A percentile compares a stretch with the other conserved stretches of the same genome.
phyloP scores from a whole-genome alignment of 2,113 vertebrate species.

The Phaethornis superciliosus region DNA sequence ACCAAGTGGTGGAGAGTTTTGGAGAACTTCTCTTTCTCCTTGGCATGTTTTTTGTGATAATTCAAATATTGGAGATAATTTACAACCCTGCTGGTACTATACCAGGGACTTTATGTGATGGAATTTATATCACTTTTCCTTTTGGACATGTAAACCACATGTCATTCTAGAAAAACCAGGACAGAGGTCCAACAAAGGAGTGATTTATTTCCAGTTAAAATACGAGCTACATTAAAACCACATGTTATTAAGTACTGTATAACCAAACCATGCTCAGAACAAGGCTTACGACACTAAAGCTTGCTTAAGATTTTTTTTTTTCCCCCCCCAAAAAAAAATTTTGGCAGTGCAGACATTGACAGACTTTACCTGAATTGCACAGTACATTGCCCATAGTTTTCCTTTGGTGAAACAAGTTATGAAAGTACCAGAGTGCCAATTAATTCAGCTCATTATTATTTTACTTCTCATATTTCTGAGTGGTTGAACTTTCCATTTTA shows the following conservation, averaged over 20 bases:
- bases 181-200: slow-evolving; percentile 54
- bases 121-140: slow-evolving; percentile 63
- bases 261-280: slow-evolving; percentile 20
- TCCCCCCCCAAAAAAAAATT: not conserved
- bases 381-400: not conserved
- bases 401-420: not conserved
- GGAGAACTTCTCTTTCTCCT: not conserved
- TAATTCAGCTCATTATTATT: not conserved
- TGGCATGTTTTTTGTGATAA: not conserved
- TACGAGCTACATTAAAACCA: slow-evolving; percentile 70
- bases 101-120: slow-evolving; percentile 9
- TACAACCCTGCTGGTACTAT: slow-evolving; percentile 25
- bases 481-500: not conserved
- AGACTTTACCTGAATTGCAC: not conserved
- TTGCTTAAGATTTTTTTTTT: not conserved
- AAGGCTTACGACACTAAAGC: not conserved
- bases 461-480: not conserved
- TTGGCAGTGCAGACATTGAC: not conserved
- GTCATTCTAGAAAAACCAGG: slow-evolving; percentile 48
- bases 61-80: slow-evolving; percentile 24
- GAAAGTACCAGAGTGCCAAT: not conserved
- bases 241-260: slow-evolving; percentile 48
- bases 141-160: slow-evolving; percentile 70
- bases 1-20: not conserved
- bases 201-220: slow-evolving; percentile 72